A percentile compares a stretch with the other conserved stretches of the same genome.
Conservation (phyloP, 2,888 invertebrate species). For the Cecidostiba fungosa region DNA sequence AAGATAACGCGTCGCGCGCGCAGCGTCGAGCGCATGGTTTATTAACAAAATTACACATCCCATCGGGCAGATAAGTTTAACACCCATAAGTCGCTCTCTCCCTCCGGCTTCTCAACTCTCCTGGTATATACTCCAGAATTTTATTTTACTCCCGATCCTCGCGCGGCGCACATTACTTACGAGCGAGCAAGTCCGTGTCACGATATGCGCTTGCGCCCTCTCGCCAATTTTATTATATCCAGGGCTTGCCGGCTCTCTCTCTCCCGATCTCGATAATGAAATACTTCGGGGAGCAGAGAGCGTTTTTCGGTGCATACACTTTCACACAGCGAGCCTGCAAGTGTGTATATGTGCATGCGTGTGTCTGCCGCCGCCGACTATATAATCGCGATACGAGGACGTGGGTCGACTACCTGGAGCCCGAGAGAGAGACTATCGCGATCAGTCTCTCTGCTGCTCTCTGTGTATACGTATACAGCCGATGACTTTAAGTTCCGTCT, state of each 20-base stretch:
- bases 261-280: slow-evolving; percentile 73
- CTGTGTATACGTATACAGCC: background rate
- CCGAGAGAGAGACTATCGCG: slow-evolving; percentile 55
- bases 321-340: background rate
- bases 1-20: background rate
- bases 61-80: slow-evolving; percentile 13
- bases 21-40: background rate
- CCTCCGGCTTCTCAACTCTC: background rate
- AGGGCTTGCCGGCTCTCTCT: slow-evolving; percentile 57
- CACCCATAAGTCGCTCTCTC: background rate
- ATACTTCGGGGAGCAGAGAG: slow-evolving; percentile 68
- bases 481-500: slow-evolving; percentile 57
- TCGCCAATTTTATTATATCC: slow-evolving; percentile 71
- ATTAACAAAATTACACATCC: slow-evolving; percentile 17
- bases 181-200: slow-evolving; percentile 22
- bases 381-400: slow-evolving; percentile 71
- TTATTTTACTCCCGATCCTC: slow-evolving; percentile 11
- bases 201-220: slow-evolving; percentile 35
- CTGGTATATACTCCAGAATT: background rate
- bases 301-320: slow-evolving; percentile 64
- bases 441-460: slow-evolving; percentile 32
- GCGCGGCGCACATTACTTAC: slow-evolving; percentile 31
- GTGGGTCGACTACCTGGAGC: slow-evolving; percentile 59
- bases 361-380: slow-evolving; percentile 67
- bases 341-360: background rate